Percentiles rank a stretch among this genome's conserved stretches.
phyloP scores from a whole-genome alignment of 2,113 vertebrate species.

The Clarias batrachus region DNA sequence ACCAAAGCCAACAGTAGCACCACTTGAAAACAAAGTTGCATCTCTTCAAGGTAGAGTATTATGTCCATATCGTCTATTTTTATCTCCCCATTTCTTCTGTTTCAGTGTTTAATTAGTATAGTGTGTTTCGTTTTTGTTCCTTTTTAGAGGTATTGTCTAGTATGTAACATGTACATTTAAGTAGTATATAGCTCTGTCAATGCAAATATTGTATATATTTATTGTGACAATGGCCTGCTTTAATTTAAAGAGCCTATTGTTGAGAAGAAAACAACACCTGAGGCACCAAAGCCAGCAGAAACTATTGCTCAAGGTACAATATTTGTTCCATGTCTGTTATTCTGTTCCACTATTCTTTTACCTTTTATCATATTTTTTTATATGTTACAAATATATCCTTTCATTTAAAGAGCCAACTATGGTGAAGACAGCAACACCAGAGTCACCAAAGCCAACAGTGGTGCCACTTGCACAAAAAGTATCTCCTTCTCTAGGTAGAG shows the following conservation, averaged over 20 bases:
- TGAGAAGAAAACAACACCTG: slow-evolving; percentile 49
- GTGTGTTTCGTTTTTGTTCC: background rate
- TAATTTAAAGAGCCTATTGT: slow-evolving; percentile 53
- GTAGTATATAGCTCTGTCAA: background rate
- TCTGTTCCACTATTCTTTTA: background rate
- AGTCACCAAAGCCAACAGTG: slow-evolving; percentile 31
- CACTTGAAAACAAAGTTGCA: slow-evolving; percentile 61
- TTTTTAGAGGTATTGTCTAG: background rate
- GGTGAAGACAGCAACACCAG: slow-evolving; percentile 45
- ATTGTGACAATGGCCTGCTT: slow-evolving; percentile 45
- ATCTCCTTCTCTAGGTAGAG: slow-evolving; percentile 9
- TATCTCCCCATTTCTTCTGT: slow-evolving; percentile 5
- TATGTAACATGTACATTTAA: background rate
- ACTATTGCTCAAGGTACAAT: slow-evolving; percentile 60
- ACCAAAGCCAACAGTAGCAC: slow-evolving; percentile 47
- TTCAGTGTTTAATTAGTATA: background rate
- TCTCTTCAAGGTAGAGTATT: slow-evolving; percentile 58
- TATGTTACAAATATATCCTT: slow-evolving; percentile 20
- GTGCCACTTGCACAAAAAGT: slow-evolving; percentile 24
- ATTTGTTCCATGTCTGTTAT: slow-evolving; percentile 11
- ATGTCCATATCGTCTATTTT: slow-evolving; percentile 15
- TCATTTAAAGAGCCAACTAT: slow-evolving; percentile 50
- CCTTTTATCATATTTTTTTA: slow-evolving; percentile 11
- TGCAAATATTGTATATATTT: background rate
- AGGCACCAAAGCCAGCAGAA: slow-evolving; percentile 39